Conservation (phyloP, 2,113 vertebrate genomes). For the Cricetomys ansorgei region DNA sequence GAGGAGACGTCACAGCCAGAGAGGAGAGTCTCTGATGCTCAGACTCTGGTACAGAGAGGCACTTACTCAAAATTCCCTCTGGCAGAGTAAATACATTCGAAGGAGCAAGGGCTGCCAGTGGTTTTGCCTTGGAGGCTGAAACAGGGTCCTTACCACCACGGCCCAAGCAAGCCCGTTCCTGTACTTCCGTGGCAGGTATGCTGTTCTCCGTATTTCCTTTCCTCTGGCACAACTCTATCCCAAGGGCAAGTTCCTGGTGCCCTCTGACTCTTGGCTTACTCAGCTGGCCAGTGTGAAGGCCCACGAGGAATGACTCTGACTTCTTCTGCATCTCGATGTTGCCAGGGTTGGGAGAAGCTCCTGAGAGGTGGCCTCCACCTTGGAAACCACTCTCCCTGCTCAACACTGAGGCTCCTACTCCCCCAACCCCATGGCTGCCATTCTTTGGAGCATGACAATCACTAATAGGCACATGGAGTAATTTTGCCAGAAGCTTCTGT, state of each 20-base stretch:
- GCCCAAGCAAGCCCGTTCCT: rapidly evolving
- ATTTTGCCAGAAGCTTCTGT: background rate
- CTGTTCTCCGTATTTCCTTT: background rate
- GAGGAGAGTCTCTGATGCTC: background rate
- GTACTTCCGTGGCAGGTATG: background rate
- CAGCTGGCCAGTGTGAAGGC: background rate
- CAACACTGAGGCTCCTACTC: slow-evolving; percentile 23
- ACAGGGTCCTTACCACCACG: rapidly evolving
- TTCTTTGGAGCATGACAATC: background rate
- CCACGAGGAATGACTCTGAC: background rate
- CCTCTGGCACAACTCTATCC: background rate
- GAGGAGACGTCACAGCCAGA: background rate
- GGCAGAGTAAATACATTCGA: background rate
- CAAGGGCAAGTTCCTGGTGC: background rate
- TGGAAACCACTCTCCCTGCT: background rate
- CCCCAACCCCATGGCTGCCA: background rate
- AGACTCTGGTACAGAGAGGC: background rate
- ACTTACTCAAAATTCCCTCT: background rate
- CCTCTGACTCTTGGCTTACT: background rate
- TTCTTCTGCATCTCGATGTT: background rate
- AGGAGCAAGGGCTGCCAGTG: background rate
- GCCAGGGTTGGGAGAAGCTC: background rate
- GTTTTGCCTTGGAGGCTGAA: background rate
- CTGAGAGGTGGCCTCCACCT: rapidly evolving
- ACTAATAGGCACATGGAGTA: slow-evolving; percentile 15